Evolutionary conservation across 2,888 invertebrate species (phyloP).

Genomic region (Phragmatobia fuliginosa): DNA sequence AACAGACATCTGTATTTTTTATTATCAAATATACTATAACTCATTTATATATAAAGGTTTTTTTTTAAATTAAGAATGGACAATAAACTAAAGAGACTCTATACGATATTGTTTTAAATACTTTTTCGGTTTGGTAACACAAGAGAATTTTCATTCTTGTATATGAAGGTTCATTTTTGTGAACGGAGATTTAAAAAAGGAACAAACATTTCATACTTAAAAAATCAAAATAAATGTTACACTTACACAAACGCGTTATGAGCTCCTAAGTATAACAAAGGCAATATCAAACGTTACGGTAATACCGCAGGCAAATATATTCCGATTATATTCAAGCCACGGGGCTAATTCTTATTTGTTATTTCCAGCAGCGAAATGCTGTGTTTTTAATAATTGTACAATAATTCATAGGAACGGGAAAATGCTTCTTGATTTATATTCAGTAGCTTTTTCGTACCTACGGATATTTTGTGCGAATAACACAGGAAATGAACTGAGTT

Average conservation of each 20-base stretch:
- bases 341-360: constrained; percentile 41
- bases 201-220: background rate
- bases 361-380: constrained; percentile 22
- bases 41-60: background rate
- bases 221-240: constrained; percentile 21
- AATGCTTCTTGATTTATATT: constrained; percentile 41
- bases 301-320: constrained; percentile 33
- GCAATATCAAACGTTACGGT: constrained; percentile 20
- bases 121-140: background rate
- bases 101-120: background rate
- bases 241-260: constrained; percentile 26
- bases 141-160: no score
- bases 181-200: background rate
- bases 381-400: constrained; percentile 48
- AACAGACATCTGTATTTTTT: constrained; percentile 33
- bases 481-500: constrained; percentile 27
- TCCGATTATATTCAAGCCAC: constrained; percentile 34
- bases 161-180: background rate
- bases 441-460: constrained; percentile 31
- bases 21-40: constrained; percentile 38
- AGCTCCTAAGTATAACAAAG: constrained; percentile 38
- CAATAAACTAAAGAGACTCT: background rate
- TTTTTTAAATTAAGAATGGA: background rate
- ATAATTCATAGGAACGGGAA: constrained; percentile 42
- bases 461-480: constrained; percentile 16